Evolutionary conservation across 2,797 vertebrate genomes (phyloP).

Genomic region (Hafferia zeledoni): DNA sequence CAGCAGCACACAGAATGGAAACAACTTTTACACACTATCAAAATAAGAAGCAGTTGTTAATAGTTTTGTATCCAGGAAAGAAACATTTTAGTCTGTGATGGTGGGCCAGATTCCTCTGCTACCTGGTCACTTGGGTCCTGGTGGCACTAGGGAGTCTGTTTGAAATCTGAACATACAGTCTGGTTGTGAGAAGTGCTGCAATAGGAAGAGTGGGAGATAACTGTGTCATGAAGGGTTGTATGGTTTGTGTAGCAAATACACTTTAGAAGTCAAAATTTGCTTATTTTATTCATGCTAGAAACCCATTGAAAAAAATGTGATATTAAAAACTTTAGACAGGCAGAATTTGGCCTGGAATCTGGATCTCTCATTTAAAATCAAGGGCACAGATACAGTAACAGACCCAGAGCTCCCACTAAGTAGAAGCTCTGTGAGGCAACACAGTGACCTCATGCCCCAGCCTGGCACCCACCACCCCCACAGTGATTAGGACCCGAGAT

Average conservation of each 20-base stretch:
- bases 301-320: not conserved
- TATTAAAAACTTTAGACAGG: not conserved
- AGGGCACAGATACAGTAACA: not conserved
- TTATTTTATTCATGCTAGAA: not conserved
- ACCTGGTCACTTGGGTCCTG: not conserved
- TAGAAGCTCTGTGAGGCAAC: rapidly evolving
- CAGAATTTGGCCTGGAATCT: not conserved
- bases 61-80: not conserved
- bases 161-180: not conserved
- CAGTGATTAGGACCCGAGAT: not conserved
- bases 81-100: rapidly evolving
- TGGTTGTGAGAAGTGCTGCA: rapidly evolving
- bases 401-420: rapidly evolving
- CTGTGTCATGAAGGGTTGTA: not conserved
- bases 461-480: not conserved
- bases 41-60: not conserved
- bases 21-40: not conserved
- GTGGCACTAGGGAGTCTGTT: not conserved
- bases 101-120: not conserved
- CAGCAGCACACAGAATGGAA: not conserved
- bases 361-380: not conserved
- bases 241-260: not conserved
- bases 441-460: not conserved
- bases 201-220: not conserved
- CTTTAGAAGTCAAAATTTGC: not conserved